These are phyloP conservation scores for Limnephilus auricula DNA, from an alignment of 2,888 invertebrate genomes.

Conservation along the genomic window DNA sequence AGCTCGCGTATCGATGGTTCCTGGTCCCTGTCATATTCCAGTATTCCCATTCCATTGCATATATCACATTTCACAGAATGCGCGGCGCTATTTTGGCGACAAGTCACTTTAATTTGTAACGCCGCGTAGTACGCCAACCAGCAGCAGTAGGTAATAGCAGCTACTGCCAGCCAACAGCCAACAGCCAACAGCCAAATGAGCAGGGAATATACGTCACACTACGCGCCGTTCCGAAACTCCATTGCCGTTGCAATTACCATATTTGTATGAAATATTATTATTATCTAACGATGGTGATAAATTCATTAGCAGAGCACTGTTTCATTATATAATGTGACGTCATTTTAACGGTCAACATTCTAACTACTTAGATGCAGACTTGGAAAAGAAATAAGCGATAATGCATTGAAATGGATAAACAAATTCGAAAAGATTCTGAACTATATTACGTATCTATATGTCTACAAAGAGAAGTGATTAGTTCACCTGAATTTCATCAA, in stretches of 20 bases:
- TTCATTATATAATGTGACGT: background rate
- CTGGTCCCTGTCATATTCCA: background rate
- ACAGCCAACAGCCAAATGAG: slow-evolving; percentile 43
- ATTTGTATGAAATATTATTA: slow-evolving; percentile 35
- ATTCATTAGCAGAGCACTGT: background rate
- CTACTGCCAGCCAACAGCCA: too few relatives aligned
- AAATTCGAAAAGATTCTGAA: too few relatives aligned
- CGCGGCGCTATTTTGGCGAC: slow-evolving; percentile 50
- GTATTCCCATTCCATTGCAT: slow-evolving; percentile 39
- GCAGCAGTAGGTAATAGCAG: background rate
- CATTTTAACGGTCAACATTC: background rate
- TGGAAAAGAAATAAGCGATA: background rate
- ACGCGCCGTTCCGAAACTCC: slow-evolving; percentile 25
- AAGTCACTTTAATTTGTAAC: slow-evolving; percentile 60
- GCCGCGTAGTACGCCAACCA: slow-evolving; percentile 36
- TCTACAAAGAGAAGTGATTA: too few relatives aligned
- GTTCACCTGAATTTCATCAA: too few relatives aligned
- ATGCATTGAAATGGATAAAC: background rate
- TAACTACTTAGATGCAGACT: background rate
- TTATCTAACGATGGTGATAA: background rate
- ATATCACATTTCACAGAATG: slow-evolving; percentile 43
- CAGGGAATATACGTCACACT: slow-evolving; percentile 33
- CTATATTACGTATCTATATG: too few relatives aligned
- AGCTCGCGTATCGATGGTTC: background rate
- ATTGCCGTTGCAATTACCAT: slow-evolving; percentile 40